Percentiles rank a stretch among this genome's conserved stretches.
Conservation (phyloP, 2,113 vertebrate species). For the Brachypteracias leptosomus region DNA sequence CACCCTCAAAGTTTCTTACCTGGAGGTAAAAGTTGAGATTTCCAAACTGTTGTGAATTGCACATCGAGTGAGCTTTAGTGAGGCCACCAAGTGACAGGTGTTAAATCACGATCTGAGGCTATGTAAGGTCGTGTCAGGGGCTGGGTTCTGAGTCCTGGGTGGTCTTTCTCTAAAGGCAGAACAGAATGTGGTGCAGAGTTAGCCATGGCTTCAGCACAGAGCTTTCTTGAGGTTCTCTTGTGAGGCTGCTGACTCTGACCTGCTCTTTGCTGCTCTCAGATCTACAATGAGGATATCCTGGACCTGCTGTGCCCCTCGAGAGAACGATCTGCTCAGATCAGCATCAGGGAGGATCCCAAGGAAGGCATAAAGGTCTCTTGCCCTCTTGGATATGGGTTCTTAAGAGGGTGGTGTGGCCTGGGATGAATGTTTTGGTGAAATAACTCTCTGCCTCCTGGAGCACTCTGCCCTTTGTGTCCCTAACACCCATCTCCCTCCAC, state of each 20-base stretch:
- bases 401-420: accelerated
- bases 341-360: constrained; percentile 93
- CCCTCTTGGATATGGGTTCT: neutral
- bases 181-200: neutral
- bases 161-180: neutral
- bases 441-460: neutral
- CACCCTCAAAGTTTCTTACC: constrained; percentile 85
- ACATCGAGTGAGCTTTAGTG: neutral
- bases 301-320: constrained; percentile 86
- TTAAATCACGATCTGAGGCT: neutral
- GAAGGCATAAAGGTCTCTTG: constrained; percentile 90
- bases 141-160: neutral
- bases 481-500: neutral
- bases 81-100: neutral
- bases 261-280: constrained; percentile 70
- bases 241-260: neutral
- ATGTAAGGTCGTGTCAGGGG: neutral
- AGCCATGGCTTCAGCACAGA: accelerated
- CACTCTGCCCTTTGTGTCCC: neutral
- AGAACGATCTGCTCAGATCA: constrained; percentile 82
- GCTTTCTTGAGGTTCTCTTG: neutral
- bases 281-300: constrained; percentile 96
- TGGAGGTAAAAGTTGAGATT: constrained; percentile 82
- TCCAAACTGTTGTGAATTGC: neutral
- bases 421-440: accelerated